A percentile compares a stretch with the other conserved stretches of the same genome.
These are phyloP conservation scores for Empis stercorea DNA, from an alignment of 2,888 invertebrate genomes.

Conservation along the genomic window DNA sequence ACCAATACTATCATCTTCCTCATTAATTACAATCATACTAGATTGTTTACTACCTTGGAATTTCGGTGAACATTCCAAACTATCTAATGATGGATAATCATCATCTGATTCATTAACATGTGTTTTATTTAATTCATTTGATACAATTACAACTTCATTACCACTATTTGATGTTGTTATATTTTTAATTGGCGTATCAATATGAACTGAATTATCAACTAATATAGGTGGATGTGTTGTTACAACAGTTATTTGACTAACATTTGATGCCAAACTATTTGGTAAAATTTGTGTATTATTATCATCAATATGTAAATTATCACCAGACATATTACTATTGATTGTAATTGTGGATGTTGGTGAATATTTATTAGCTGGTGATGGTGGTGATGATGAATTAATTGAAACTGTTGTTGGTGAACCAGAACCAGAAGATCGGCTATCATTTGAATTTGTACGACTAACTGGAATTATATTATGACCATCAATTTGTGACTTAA, in stretches of 20 bases:
- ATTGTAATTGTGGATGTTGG: conserved; percentile 29
- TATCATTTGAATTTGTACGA: conserved; percentile 25
- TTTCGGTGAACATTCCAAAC: conserved; percentile 45
- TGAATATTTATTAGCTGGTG: conserved; percentile 13
- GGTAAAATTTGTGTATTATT: conserved; percentile 41
- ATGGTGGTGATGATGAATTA: not conserved
- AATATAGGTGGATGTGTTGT: conserved; percentile 73
- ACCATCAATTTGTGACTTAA: conserved; percentile 11
- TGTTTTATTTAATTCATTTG: conserved; percentile 62
- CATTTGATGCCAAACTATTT: conserved; percentile 58
- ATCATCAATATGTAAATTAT: conserved; percentile 18
- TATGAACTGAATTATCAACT: conserved; percentile 42
- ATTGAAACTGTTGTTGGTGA: conserved; percentile 13
- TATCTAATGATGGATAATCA: conserved; percentile 63
- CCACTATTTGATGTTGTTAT: conserved; percentile 1
- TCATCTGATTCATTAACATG: conserved; percentile 55
- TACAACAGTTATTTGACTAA: conserved; percentile 71
- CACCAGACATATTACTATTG: conserved; percentile 31
- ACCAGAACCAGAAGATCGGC: conserved; percentile 12
- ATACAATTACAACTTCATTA: conserved; percentile 68
- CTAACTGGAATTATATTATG: conserved; percentile 17
- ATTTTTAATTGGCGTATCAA: conserved; percentile 10
- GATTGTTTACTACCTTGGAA: conserved; percentile 21
- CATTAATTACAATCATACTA: conserved; percentile 28
- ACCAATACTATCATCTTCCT: conserved; percentile 12